A percentile compares a stretch with the other conserved stretches of the same genome.
Evolutionary conservation across 2,797 vertebrate genomes (phyloP).

Genomic region (Helicolenus hilgendorfi): DNA sequence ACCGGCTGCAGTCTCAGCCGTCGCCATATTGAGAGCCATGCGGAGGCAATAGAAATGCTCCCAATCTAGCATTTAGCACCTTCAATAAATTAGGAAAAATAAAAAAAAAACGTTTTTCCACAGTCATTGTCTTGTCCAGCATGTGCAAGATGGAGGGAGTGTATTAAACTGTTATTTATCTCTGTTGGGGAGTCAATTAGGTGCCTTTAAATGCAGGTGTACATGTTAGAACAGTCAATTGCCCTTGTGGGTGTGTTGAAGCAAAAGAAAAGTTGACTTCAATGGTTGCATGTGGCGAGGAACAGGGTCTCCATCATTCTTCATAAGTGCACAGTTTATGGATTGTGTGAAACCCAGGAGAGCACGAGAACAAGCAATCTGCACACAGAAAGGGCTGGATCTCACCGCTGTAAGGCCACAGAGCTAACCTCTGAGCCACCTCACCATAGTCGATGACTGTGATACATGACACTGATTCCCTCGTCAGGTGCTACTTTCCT

Average conservation of each 20-base stretch:
- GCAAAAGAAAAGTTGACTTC: neutral
- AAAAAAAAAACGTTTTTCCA: neutral
- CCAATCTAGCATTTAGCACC: no score
- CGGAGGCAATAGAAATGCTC: no score
- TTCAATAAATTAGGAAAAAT: neutral
- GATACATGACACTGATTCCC: neutral
- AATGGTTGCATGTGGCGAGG: slow-evolving; percentile 3
- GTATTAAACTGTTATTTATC: slow-evolving; percentile 1
- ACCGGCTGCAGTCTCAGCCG: no score
- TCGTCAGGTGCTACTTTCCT: neutral
- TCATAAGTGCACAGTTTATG: neutral
- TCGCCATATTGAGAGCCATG: no score
- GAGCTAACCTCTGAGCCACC: neutral
- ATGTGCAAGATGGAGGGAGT: neutral
- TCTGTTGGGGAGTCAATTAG: slow-evolving; percentile 9
- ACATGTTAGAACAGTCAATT: slow-evolving; percentile 26
- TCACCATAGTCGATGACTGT: neutral
- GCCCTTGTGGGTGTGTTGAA: slow-evolving; percentile 10
- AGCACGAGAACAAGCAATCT: neutral
- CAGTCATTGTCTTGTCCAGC: neutral
- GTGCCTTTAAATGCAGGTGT: neutral
- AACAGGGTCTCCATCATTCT: neutral
- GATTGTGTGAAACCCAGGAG: neutral
- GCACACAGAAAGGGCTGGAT: neutral
- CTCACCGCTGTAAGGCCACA: neutral